phyloP scores from a whole-genome alignment of 2,797 vertebrate genomes.

The Siniperca scherzeri region DNA sequence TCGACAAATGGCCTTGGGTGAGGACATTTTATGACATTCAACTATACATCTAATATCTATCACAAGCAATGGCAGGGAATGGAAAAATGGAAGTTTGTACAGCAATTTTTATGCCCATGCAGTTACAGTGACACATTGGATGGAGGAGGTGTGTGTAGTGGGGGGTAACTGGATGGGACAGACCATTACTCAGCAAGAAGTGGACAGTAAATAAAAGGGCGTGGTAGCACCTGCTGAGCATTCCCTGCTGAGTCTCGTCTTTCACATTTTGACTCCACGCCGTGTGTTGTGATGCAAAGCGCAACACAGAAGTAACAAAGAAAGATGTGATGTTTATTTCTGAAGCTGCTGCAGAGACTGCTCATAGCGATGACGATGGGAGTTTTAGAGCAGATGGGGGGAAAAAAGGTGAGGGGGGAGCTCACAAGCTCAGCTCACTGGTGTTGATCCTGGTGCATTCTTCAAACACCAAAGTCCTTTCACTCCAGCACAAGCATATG shows the following conservation, averaged over 20 bases:
- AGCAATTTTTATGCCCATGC: conserved; percentile 51
- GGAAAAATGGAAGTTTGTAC: conserved; percentile 53
- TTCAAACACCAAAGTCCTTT: conserved; percentile 43
- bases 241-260: conserved; percentile 38
- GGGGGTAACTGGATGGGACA: conserved; percentile 58
- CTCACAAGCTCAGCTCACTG: conserved; percentile 15
- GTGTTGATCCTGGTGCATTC: conserved; percentile 46
- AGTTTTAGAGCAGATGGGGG: conserved; percentile 21
- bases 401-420: conserved; percentile 21
- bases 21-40: conserved; percentile 57
- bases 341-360: conserved; percentile 46
- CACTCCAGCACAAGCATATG: conserved; percentile 22
- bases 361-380: conserved; percentile 27
- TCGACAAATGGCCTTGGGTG: conserved; percentile 56
- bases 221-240: conserved; percentile 51
- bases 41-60: conserved; percentile 65
- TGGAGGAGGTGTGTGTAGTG: conserved; percentile 42
- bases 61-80: conserved; percentile 45
- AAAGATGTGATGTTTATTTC: conserved; percentile 59
- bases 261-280: conserved; percentile 35
- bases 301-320: conserved; percentile 40
- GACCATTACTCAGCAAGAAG: conserved; percentile 66
- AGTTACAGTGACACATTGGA: conserved; percentile 65
- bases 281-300: conserved; percentile 27
- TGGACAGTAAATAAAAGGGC: conserved; percentile 75